These are phyloP conservation scores for Penaeus monodon DNA, from an alignment of 2,888 invertebrate species.

Conservation along the genomic window DNA sequence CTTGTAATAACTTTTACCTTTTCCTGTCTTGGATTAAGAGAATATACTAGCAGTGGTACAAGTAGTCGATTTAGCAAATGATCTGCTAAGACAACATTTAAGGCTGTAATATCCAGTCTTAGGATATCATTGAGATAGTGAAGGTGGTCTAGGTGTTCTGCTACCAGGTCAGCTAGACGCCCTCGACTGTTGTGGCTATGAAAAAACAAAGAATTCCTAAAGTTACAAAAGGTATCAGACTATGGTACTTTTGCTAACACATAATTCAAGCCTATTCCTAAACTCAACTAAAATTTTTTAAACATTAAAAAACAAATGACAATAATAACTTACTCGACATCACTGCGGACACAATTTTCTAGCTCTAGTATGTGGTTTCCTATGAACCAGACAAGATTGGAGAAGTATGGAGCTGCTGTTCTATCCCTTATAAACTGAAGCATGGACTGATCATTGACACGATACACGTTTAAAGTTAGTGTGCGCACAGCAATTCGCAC, in stretches of 20 bases:
- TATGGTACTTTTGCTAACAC: no score
- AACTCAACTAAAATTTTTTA: neutral
- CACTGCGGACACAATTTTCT: slow-evolving; percentile 92
- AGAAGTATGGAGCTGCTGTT: slow-evolving; percentile 98
- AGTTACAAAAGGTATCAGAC: no score
- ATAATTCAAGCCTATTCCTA: neutral
- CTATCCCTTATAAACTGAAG: slow-evolving; percentile 93
- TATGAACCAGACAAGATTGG: slow-evolving; percentile 98
- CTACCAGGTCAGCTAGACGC: slow-evolving; percentile 91
- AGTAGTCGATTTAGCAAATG: slow-evolving; percentile 92
- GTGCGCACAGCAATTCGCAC: slow-evolving; percentile 98
- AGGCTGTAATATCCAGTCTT: slow-evolving; percentile 88
- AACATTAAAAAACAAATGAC: neutral
- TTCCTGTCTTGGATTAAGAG: slow-evolving; percentile 73
- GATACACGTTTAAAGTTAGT: slow-evolving; percentile 95
- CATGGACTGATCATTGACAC: slow-evolving; percentile 78
- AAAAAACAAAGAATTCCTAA: slow-evolving; percentile 68
- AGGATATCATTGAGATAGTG: slow-evolving; percentile 98
- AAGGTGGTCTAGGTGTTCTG: slow-evolving; percentile 96
- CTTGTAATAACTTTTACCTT: slow-evolving; percentile 28
- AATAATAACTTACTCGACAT: slow-evolving; percentile 86
- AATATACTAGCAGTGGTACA: slow-evolving; percentile 93
- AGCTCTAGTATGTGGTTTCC: slow-evolving; percentile 97
- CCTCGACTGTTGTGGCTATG: slow-evolving; percentile 89
- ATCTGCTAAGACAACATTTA: slow-evolving; percentile 89